Evolutionary conservation across 2,888 invertebrate genomes (phyloP), one percentile per base, ranked within the genome.

Genomic region (Drosophila fulvimacula): DNA sequence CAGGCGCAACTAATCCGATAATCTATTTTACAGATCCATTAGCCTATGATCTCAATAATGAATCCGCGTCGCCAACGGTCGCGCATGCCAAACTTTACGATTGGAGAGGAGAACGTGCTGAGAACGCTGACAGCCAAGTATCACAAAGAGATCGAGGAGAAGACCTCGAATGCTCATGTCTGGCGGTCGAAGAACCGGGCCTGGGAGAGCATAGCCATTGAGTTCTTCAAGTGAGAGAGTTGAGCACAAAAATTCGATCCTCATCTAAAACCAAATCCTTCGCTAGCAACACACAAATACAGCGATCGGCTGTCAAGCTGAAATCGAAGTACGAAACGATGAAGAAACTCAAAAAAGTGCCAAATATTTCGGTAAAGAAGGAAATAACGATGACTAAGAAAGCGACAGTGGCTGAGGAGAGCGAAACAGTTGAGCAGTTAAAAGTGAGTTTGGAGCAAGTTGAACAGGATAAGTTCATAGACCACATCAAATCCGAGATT

Each of bases 311-410:
- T 7, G 10, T 27, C 1, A 68, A 52, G 46, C 3, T 68, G 3
- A 68, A 44, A 15, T 57, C 69, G 0, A 68, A 68, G 34, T 68
- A 68, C 17, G 67, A 68, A 19, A 17, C 44, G 0, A 51, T 68
- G 69, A 68, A 68, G 34, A 30, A 19, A 1, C 34, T 10, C 7
- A 11, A 30, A 7, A 52, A 53, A 21, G 2, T 24, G n/a, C 1
- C 32, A 7, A 34, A n/a, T 55, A 0, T 21, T 5, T 15, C 9
- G 6, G 21, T 41, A 0, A 56, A 56, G 7, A 21, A 6, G 2
- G 55, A 56, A 11, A 2, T 2, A 27, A 5, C 38, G 11, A 1
- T 5, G 21, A 21, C 5, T 3, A 15, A 32, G 2, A 5, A 32
- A 3, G 21, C n/a, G 2, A 1, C 17, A 2, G 0, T n/a, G 6